A percentile compares a stretch with the other conserved stretches of the same genome.
Conservation (phyloP, 2,888 invertebrate genomes). For the Ariolimax columbianus region DNA sequence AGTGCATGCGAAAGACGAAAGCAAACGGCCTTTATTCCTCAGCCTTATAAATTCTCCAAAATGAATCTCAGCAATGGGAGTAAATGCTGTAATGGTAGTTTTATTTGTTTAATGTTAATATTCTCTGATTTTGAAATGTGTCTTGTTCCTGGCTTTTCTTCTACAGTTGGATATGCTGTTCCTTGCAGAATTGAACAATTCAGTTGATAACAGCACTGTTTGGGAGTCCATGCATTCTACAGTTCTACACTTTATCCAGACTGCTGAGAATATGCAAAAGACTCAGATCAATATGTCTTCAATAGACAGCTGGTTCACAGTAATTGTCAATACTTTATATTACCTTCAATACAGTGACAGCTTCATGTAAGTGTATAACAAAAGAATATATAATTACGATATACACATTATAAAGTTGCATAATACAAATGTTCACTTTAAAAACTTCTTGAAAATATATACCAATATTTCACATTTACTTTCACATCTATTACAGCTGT, state of each 20-base stretch:
- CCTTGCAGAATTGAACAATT: neutral
- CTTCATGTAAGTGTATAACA: constrained; percentile 10
- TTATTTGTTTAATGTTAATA: neutral
- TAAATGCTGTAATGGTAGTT: too few relatives aligned
- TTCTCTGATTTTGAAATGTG: neutral
- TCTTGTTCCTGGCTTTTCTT: neutral
- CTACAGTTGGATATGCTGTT: constrained; percentile 39
- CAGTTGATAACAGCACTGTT: constrained; percentile 27
- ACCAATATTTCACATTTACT: too few relatives aligned
- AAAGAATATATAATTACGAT: neutral
- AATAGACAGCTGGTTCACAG: constrained; percentile 52
- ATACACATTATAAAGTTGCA: too few relatives aligned
- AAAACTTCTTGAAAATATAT: too few relatives aligned
- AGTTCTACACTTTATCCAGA: constrained; percentile 50
- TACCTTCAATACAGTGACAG: constrained; percentile 5
- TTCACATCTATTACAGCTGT: too few relatives aligned
- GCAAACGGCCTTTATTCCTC: too few relatives aligned
- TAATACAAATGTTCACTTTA: too few relatives aligned
- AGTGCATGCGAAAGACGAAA: too few relatives aligned
- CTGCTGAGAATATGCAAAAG: constrained; percentile 43
- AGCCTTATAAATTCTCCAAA: too few relatives aligned
- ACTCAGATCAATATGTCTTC: constrained; percentile 44
- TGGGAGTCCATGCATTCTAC: constrained; percentile 44
- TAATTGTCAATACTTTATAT: constrained; percentile 49
- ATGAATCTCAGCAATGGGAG: too few relatives aligned